A percentile compares a stretch with the other conserved stretches of the same genome.
These are phyloP conservation scores for Cyprinodon variegatus DNA, from an alignment of 2,113 vertebrate genomes.

Conservation along the genomic window DNA sequence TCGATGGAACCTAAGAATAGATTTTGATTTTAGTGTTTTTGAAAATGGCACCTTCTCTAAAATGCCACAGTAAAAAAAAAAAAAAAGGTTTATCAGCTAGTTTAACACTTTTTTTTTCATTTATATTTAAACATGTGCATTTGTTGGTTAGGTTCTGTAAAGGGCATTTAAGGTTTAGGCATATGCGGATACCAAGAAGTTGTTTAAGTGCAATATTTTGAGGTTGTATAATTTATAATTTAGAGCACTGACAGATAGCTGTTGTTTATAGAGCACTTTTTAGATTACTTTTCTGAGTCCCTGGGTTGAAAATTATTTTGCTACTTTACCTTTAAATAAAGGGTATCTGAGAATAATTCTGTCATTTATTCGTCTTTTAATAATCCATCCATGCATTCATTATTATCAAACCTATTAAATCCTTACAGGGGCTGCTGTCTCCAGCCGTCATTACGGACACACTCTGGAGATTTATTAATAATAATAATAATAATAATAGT, in stretches of 20 bases:
- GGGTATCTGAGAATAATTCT: slow-evolving; percentile 67
- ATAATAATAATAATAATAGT: no score
- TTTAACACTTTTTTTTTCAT: neutral
- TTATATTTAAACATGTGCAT: slow-evolving; percentile 67
- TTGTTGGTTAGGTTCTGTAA: slow-evolving; percentile 50
- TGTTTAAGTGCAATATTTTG: slow-evolving; percentile 82
- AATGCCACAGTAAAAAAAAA: slow-evolving; percentile 34
- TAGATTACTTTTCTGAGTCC: slow-evolving; percentile 79
- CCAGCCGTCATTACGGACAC: neutral
- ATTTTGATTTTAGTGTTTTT: slow-evolving; percentile 35
- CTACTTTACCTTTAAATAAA: slow-evolving; percentile 89
- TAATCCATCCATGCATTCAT: neutral
- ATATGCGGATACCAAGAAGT: slow-evolving; percentile 72
- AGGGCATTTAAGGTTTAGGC: slow-evolving; percentile 65
- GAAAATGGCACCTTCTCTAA: slow-evolving; percentile 32
- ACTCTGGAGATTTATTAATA: no score
- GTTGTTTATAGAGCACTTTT: slow-evolving; percentile 74
- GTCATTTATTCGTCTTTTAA: neutral
- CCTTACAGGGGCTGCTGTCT: neutral
- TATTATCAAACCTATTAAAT: no score
- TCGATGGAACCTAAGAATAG: slow-evolving; percentile 35
- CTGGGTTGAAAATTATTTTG: slow-evolving; percentile 78
- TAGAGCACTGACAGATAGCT: slow-evolving; percentile 76
- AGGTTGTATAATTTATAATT: slow-evolving; percentile 68
- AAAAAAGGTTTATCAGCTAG: no score